Evolutionary conservation across 2,797 vertebrate genomes (phyloP).

Genomic region (Apodemus agrarius): DNA sequence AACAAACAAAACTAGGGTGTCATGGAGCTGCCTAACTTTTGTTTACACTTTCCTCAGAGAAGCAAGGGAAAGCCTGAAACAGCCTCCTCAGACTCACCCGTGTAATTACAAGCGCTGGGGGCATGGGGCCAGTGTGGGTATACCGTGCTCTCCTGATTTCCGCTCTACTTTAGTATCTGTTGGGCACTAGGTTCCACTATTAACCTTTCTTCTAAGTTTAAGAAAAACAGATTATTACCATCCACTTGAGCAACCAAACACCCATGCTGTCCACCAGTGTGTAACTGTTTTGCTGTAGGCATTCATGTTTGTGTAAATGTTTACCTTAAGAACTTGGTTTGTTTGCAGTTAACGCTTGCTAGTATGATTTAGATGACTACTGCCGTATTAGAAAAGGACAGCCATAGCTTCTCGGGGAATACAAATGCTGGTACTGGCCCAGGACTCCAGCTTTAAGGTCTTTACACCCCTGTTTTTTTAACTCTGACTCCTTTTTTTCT

Average conservation of each 20-base stretch:
- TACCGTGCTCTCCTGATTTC: conserved; percentile 13
- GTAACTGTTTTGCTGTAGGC: neutral
- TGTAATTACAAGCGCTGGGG: conserved; percentile 5
- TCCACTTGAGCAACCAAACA: conserved; percentile 5
- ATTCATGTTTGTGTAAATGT: neutral
- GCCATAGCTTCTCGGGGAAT: neutral
- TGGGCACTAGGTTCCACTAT: neutral
- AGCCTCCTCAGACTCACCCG: conserved; percentile 15
- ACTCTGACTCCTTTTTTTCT: conserved; percentile 68
- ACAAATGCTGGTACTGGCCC: conserved; percentile 58
- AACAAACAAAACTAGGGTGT: conserved; percentile 31
- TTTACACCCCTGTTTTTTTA: conserved; percentile 42
- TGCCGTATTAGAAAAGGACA: neutral
- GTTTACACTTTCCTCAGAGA: conserved; percentile 8
- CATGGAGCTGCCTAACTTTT: neutral
- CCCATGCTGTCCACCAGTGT: neutral
- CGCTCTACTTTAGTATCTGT: conserved; percentile 15
- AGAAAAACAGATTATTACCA: conserved; percentile 4
- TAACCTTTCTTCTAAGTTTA: conserved; percentile 44
- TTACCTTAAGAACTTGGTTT: conserved; percentile 16
- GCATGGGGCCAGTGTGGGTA: conserved; percentile 3
- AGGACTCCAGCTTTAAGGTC: conserved; percentile 19
- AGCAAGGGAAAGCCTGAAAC: neutral
- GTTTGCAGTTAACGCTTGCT: neutral
- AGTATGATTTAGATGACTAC: neutral